phyloP scores from a whole-genome alignment of 2,888 invertebrate genomes.

The Athripsodes cinereus region DNA sequence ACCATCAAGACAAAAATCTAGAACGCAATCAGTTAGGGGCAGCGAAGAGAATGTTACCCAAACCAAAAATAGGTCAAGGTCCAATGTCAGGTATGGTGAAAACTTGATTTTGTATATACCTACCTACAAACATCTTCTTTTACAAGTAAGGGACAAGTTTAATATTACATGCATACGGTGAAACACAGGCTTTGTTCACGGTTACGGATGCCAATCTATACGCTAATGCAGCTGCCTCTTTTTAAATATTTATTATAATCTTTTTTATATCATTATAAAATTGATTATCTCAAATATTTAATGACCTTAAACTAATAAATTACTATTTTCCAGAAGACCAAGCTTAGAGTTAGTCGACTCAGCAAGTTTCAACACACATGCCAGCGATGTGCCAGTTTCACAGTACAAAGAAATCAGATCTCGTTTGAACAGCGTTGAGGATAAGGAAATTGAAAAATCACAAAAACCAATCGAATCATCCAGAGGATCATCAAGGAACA shows the following conservation, averaged over 20 bases:
- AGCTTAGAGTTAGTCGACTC: slow-evolving; percentile 77
- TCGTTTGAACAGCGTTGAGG: slow-evolving; percentile 46
- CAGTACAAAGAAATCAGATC: slow-evolving; percentile 47
- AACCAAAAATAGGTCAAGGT: slow-evolving; percentile 51
- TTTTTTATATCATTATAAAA: too few species aligned
- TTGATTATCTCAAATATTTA: too few species aligned
- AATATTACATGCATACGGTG: too few species aligned
- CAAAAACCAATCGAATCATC: slow-evolving; percentile 51
- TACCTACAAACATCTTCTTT: too few species aligned
- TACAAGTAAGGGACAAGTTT: too few species aligned
- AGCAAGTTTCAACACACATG: slow-evolving; percentile 73
- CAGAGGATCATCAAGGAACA: slow-evolving; percentile 48
- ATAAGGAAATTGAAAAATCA: slow-evolving; percentile 38
- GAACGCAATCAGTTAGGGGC: slow-evolving; percentile 42
- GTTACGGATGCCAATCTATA: too few species aligned
- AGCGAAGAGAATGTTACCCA: slow-evolving; percentile 47
- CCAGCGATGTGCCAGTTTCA: slow-evolving; percentile 48
- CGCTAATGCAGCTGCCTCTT: too few species aligned
- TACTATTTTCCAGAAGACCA: slow-evolving; percentile 52
- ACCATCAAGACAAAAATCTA: slow-evolving; percentile 36
- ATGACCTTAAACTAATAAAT: too few species aligned
- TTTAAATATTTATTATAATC: too few species aligned
- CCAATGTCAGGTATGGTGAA: slow-evolving; percentile 49
- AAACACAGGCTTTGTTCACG: too few species aligned
- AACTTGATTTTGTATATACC: neutral